Base-by-base conservation (phyloP, 2,797 vertebrate species). In the Hoplostethus atlanticus region DNA sequence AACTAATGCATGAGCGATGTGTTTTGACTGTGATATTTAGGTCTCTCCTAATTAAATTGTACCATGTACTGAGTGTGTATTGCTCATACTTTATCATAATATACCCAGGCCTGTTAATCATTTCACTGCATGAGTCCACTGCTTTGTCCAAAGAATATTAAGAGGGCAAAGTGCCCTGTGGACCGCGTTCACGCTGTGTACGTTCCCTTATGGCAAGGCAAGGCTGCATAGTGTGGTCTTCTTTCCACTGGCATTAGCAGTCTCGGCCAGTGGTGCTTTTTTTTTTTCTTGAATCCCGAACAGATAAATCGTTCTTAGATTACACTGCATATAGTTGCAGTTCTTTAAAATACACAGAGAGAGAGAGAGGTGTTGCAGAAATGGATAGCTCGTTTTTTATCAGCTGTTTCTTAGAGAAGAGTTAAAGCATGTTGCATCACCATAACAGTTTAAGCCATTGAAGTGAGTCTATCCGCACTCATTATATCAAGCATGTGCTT, bases 1-100 rank as follows among this genome's bases (percentile, higher is more conserved):
- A 83, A 85, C 83, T 77, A 87, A 91, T 88, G 91, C 91, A 91
- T 84, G 87, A 86, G 84, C 80, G 6, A 25, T 73, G 70, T 90
- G 87, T 85, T 88, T 75, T 87, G 81, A 85, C 84, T 76, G 21
- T 68, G 74, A 87, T 90, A 83, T 89, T 87, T 83, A 77, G 66
- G 64, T 47, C n/a, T 76, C 48, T 46, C 6, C 68, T 87, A 85
- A 92, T 90, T 90, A 87, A 84, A 89, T 76, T 61, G 73, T 73
- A 70, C 73, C 63, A 64, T 34, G 70, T 58, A 46, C 38, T 47
- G 48, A 69, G 62, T 80, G 76, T 80, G 80, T 79, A 50, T 84
- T 83, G 69, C 71, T 77, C 44, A 28, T 64, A 36, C 59, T 84
- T 84, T 79, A 84, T 88, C 78, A 71, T 72, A 64, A 82, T 75